phyloP scores from a whole-genome alignment of 2,113 vertebrate genomes.

The Eurystomus gularis region DNA sequence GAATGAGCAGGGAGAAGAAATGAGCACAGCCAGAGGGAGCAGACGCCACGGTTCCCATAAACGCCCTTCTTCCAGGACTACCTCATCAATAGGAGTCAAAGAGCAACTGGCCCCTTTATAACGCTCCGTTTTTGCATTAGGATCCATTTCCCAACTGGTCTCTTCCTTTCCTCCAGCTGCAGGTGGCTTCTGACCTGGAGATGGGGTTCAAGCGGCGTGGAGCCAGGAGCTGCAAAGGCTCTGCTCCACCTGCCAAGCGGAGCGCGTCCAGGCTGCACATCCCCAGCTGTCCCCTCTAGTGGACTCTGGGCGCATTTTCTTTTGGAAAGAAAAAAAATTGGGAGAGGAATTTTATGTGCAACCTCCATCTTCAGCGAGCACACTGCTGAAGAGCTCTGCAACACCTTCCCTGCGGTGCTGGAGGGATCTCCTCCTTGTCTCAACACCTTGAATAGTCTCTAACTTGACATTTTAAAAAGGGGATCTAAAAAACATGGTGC shows the following conservation, averaged over 20 bases:
- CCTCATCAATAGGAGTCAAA: not conserved
- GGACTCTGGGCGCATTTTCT: not conserved
- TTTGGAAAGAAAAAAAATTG: not conserved
- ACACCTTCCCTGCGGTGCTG: not conserved
- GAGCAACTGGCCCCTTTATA: not conserved
- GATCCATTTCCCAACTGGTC: fast-evolving
- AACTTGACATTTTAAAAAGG: fast-evolving
- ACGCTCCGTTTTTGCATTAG: fast-evolving
- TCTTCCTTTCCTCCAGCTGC: not conserved
- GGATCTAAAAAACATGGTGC: fast-evolving
- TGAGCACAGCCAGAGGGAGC: not conserved
- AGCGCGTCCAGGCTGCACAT: not conserved
- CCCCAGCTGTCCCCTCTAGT: slow-evolving; percentile 29
- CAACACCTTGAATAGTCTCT: not conserved
- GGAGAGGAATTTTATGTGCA: not conserved
- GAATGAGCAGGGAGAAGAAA: not conserved
- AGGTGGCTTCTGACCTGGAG: not conserved
- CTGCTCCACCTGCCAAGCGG: not conserved
- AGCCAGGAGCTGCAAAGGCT: not conserved
- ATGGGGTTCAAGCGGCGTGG: not conserved
- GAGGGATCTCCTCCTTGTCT: not conserved
- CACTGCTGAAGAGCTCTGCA: fast-evolving
- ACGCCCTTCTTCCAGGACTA: not conserved
- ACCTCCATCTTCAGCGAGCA: not conserved
- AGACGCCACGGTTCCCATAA: fast-evolving